Evolutionary conservation across 53 echinoderm and acorn worm genomes (phyloP), one percentile per base, ranked within the genome.

Genomic region (Hippasteria phrygiana): DNA sequence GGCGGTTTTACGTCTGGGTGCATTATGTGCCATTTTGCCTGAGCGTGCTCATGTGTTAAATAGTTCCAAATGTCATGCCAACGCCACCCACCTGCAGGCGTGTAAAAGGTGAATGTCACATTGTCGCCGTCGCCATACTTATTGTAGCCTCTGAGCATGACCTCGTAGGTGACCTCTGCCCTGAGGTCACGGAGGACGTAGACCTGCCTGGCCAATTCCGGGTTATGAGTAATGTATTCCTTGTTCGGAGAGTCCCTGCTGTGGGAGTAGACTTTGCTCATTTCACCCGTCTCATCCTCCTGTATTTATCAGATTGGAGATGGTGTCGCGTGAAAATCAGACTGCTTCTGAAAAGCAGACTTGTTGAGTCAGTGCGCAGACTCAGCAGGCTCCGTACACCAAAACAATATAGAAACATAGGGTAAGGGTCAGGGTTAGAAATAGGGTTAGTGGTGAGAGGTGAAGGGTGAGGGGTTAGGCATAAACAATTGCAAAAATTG

Each of bases 101-200:
- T 89, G 41, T 55, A 71, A 71, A 89, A 78, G 34, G 78, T 54
- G 20, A 89, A 89, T 0, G 67, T 66, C 2, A 47, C 5, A 18
- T 40, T 78, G 64, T 74, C 89, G 0, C 88, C 89, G 46, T 78
- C 35, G 66, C 89, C 79, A 28, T 89, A 89, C 71, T 32, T 43
- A 27, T 89, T 89, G 78, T 70, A 48, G 5, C 67, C 89, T 20
- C 9, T 69, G 2, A 89, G 50, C 3, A 26, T 89, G 43, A 50
- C 89, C 16, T 79, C 77, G 43, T 89, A 89, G 0, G 89, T 78
- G 6, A 79, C 70, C 42, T 89, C 79, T 0, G 78, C 79, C 55
- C 55, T 66, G 8, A 89, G 71, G 71, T 89, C 89, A 33, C 79
- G 69, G 0, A 89, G 55, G 1, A 78, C 38, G 39, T 69, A 89